Conservation (phyloP, 2,888 invertebrate species). For the Tenthredo notha region DNA sequence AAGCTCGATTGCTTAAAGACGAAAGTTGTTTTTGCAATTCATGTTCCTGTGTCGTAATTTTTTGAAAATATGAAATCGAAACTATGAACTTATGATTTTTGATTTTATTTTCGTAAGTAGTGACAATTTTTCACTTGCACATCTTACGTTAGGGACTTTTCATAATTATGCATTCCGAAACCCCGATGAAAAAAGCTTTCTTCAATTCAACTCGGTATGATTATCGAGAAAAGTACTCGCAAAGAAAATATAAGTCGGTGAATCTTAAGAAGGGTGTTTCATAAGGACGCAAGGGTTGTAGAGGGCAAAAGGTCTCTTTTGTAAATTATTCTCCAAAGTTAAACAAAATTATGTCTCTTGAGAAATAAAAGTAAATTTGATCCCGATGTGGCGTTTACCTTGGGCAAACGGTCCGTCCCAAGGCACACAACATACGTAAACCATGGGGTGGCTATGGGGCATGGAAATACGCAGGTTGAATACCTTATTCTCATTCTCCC, state of each 20-base stretch:
- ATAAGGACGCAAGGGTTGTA: not conserved
- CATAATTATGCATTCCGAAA: not conserved
- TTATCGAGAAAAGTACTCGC: not conserved
- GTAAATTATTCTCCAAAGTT: slow-evolving; percentile 25
- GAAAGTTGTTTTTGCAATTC: not conserved
- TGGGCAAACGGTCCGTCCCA: not conserved
- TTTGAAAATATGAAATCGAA: not conserved
- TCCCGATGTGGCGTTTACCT: slow-evolving; percentile 30
- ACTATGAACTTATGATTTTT: not conserved
- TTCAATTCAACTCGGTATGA: not conserved
- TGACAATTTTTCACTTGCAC: not conserved
- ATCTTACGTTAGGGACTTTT: not conserved
- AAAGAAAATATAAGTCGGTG: not conserved
- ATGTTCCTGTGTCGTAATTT: not conserved
- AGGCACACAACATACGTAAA: slow-evolving; percentile 22
- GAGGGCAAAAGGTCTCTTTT: not conserved
- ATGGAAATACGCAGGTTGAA: slow-evolving; percentile 7
- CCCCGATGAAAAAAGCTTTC: not conserved
- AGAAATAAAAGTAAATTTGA: slow-evolving; percentile 34
- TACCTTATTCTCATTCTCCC: not conserved
- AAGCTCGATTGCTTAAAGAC: not conserved
- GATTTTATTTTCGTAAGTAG: not conserved
- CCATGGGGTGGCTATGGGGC: slow-evolving; percentile 1
- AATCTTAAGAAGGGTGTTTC: slow-evolving; percentile 1
- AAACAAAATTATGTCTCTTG: slow-evolving; percentile 33